Evolutionary conservation across 2,888 invertebrate genomes (phyloP).

Genomic region (Crossocerus cetratus): DNA sequence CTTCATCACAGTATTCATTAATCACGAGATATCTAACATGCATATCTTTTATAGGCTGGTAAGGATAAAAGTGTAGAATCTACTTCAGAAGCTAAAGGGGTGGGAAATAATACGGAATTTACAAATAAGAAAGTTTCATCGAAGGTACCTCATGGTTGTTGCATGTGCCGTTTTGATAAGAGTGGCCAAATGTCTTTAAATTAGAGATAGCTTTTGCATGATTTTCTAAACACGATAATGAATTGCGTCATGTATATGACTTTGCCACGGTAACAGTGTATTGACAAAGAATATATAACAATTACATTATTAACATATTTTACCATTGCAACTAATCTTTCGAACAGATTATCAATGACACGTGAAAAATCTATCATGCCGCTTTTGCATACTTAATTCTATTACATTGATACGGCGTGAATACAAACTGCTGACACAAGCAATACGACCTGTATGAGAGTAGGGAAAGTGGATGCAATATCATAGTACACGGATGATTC

Average conservation of each 20-base stretch:
- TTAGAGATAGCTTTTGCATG: constrained; percentile 60
- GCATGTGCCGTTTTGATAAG: constrained; percentile 53
- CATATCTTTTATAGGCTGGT: constrained; percentile 61
- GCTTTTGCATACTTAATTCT: no score
- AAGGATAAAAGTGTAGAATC: constrained; percentile 57
- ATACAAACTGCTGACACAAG: no score
- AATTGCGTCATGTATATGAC: constrained; percentile 37
- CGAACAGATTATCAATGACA: background rate
- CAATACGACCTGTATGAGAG: no score
- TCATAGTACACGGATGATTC: no score
- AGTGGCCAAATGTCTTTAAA: constrained; percentile 43
- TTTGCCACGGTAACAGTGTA: constrained; percentile 7
- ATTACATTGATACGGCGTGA: no score
- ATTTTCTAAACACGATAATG: constrained; percentile 39
- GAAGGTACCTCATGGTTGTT: constrained; percentile 59
- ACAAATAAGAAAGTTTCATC: constrained; percentile 42
- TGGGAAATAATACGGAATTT: constrained; percentile 41
- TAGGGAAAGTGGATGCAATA: no score
- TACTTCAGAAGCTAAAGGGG: constrained; percentile 43
- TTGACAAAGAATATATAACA: constrained; percentile 8
- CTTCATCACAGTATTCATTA: constrained; percentile 7
- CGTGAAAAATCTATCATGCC: no score
- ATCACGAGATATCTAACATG: constrained; percentile 28
- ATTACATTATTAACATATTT: constrained; percentile 7
- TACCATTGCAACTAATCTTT: constrained; percentile 8